Base-by-base conservation (phyloP, 2,888 invertebrate species). In the Mesodorylaimus sp. region DNA sequence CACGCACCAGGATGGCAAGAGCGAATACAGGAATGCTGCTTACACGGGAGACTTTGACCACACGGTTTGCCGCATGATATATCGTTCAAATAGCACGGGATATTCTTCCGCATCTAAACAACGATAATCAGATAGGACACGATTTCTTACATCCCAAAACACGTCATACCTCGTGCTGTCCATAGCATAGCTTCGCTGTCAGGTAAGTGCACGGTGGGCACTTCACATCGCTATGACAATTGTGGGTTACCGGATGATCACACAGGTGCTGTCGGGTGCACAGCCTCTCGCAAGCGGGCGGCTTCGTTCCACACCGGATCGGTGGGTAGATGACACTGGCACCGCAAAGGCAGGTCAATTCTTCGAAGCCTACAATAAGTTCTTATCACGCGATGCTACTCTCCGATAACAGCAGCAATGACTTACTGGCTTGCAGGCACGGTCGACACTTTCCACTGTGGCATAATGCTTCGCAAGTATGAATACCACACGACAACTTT, bases 21-120 rank as follows among this genome's bases (percentile, higher is more conserved):
- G 57, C 77, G 76, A 49, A 77, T 77, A 66, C 93, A 93, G 47
- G 77, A 79, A 66, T 95, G 93, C 23, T 79, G 77, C 0, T 81
- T 80, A 65, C 91, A 93, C 0, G 77, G 72, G 59, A 93, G 69
- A 0, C 77, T 76, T 61, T 80, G 82, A 45, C 78, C 79, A 66
- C 93, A 95, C 0, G 83, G 77, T 56, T 83, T 68, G 0, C 93
- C 93, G 68, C 93, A 95, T 1, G 87, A 86, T 61, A 91, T 81
- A 61, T 82, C 82, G 29, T 77, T 78, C 66, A 82, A 77, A 56
- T 83, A 79, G 64, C 87, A 88, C 10, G 86, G 84, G 58, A 91
- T 84, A 45, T 86, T 85, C 61, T 82, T 81, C 3, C 89, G 76
- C 57, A 82, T 75, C 77, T 82, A 69, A 23, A 66, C 70, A 47